Percentiles rank a stretch among this genome's conserved stretches.
These are phyloP conservation scores for Hirtodrosophila trivittata DNA, from an alignment of 2,888 invertebrate species.

Conservation along the genomic window DNA sequence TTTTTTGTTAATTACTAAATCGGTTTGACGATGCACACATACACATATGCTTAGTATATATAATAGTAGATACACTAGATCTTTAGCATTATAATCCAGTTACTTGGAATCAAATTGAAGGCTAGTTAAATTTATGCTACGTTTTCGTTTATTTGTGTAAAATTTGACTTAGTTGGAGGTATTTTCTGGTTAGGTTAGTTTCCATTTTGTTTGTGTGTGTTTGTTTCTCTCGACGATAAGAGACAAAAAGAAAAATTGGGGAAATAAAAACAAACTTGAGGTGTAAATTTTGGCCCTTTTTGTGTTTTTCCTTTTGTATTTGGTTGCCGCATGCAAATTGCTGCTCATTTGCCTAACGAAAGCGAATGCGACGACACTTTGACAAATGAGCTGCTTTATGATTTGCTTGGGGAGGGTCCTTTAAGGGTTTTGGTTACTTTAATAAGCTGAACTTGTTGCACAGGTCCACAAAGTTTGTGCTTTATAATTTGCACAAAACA, in stretches of 20 bases:
- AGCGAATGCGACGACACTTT: constrained; percentile 52
- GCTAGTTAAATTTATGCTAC: constrained; percentile 72
- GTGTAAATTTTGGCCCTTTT: constrained; percentile 14
- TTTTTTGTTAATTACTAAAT: constrained; percentile 35
- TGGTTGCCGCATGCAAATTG: constrained; percentile 63
- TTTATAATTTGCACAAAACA: too few species aligned
- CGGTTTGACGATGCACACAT: constrained; percentile 18
- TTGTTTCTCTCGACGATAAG: not conserved
- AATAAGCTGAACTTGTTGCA: constrained; percentile 34
- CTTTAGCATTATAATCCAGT: constrained; percentile 42
- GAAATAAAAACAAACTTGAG: constrained; percentile 1
- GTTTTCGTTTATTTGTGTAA: constrained; percentile 37
- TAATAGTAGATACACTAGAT: constrained; percentile 70
- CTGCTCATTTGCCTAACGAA: constrained; percentile 55
- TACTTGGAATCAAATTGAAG: constrained; percentile 71
- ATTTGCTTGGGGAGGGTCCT: too few species aligned
- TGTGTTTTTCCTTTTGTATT: constrained; percentile 25
- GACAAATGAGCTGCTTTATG: constrained; percentile 60
- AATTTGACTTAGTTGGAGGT: constrained; percentile 68
- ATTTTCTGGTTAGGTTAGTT: constrained; percentile 54
- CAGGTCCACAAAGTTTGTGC: constrained; percentile 9
- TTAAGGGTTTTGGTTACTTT: too few species aligned
- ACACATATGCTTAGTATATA: constrained; percentile 53
- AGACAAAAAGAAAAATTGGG: constrained; percentile 1
- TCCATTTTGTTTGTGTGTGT: constrained; percentile 10